These are phyloP conservation scores for Tetramorium parvispinum DNA, from an alignment of 1,140 invertebrate species.

Conservation along the genomic window DNA sequence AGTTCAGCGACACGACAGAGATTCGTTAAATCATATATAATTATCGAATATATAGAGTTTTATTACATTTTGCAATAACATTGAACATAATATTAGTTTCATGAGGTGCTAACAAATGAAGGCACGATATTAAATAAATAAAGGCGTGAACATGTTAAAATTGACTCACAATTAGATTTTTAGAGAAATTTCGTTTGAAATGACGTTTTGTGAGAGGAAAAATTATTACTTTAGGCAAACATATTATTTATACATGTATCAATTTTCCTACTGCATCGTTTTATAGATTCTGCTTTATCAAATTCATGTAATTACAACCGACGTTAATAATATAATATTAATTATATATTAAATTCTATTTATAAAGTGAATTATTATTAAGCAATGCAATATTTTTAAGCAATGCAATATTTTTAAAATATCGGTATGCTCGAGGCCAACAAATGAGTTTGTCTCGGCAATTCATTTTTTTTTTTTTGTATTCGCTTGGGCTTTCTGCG, in stretches of 20 bases:
- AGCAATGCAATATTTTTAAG: too few relatives aligned
- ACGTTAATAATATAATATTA: not conserved
- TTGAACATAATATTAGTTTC: not conserved
- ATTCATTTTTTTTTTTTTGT: not conserved
- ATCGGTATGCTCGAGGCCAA: not conserved
- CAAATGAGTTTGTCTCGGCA: not conserved
- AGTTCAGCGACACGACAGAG: not conserved
- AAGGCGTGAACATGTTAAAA: too few relatives aligned
- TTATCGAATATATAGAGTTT: not conserved
- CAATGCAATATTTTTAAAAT: not conserved
- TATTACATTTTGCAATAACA: not conserved
- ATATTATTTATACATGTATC: conserved; percentile 4
- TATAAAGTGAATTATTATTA: not conserved
- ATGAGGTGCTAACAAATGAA: not conserved
- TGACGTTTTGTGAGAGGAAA: not conserved
- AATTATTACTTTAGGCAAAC: not conserved
- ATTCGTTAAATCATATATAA: not conserved
- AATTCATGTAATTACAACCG: not conserved
- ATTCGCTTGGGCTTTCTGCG: not conserved
- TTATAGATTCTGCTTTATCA: not conserved
- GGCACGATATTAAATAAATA: not conserved
- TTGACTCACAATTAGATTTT: not conserved
- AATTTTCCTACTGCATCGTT: not conserved
- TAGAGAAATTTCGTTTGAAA: not conserved
- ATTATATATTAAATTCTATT: not conserved